phyloP scores from a whole-genome alignment of 2,113 vertebrate species.

The Todiramphus saurophagus region DNA sequence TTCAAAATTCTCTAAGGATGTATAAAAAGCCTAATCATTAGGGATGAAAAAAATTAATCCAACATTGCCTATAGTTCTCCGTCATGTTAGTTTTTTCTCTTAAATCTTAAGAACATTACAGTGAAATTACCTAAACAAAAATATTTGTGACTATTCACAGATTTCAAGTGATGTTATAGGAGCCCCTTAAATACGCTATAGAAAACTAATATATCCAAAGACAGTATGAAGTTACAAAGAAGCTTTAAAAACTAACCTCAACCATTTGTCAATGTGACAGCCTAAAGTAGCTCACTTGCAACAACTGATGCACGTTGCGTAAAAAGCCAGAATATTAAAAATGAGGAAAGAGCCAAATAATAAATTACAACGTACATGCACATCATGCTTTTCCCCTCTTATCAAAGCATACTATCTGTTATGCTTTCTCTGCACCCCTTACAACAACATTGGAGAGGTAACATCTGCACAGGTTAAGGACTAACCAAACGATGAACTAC shows the following conservation, averaged over 20 bases:
- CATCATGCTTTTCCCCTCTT: not conserved
- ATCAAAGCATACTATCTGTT: not conserved
- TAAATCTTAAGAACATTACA: not conserved
- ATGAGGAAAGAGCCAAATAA: not conserved
- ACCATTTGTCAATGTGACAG: slow-evolving; percentile 49
- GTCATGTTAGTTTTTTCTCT: not conserved
- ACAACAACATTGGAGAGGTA: not conserved
- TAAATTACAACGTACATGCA: not conserved
- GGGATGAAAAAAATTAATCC: not conserved
- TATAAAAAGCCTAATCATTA: not conserved
- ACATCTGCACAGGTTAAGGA: not conserved
- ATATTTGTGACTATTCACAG: slow-evolving; percentile 6
- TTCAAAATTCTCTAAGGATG: not conserved
- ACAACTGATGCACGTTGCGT: not conserved
- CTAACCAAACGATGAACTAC: not conserved
- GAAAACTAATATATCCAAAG: not conserved
- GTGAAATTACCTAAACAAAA: not conserved
- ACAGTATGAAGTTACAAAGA: not conserved
- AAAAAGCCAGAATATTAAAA: slow-evolving; percentile 30
- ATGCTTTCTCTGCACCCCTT: not conserved
- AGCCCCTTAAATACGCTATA: not conserved
- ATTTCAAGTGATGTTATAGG: not conserved
- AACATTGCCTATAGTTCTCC: not conserved
- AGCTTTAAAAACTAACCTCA: slow-evolving; percentile 17
- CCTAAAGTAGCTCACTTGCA: not conserved